Evolutionary conservation across 1,140 invertebrate genomes (phyloP).

Genomic region (Drosophila athabasca): DNA sequence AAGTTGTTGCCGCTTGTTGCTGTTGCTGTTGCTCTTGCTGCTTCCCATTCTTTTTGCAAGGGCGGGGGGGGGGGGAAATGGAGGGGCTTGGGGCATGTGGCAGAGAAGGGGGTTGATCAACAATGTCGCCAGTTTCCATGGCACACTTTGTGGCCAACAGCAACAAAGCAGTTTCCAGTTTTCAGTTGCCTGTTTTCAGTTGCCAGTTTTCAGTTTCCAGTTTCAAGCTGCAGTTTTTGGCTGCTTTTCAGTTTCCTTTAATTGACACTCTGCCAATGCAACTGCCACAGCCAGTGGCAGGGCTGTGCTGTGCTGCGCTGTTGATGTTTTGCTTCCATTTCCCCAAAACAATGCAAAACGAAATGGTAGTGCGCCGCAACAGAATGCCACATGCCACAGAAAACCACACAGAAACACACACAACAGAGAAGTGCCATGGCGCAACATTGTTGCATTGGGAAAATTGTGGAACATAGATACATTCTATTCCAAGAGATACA

Average conservation of each 20-base stretch:
- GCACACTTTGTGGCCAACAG: slow-evolving; percentile 70
- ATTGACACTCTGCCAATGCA: slow-evolving; percentile 15
- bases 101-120: slow-evolving; percentile 43
- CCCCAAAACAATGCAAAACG: slow-evolving; percentile 1
- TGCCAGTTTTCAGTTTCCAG: slow-evolving; percentile 40
- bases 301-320: no score
- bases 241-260: slow-evolving; percentile 13
- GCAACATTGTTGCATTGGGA: no score
- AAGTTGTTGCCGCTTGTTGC: slow-evolving; percentile 70
- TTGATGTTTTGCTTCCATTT: neutral
- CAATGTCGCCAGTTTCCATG: slow-evolving; percentile 76
- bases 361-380: slow-evolving; percentile 5
- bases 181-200: slow-evolving; percentile 28
- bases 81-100: neutral
- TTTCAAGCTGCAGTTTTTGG: slow-evolving; percentile 32
- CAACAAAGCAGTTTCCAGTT: slow-evolving; percentile 47
- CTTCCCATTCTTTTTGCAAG: slow-evolving; percentile 2
- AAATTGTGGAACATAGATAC: no score
- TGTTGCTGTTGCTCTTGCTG: slow-evolving; percentile 24
- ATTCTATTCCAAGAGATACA: no score
- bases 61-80: neutral
- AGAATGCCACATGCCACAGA: no score
- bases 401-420: no score
- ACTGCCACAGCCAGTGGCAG: no score
- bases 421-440: no score